Evolutionary conservation across 2,888 invertebrate species (phyloP).

Genomic region (Cheilosia vulpina): DNA sequence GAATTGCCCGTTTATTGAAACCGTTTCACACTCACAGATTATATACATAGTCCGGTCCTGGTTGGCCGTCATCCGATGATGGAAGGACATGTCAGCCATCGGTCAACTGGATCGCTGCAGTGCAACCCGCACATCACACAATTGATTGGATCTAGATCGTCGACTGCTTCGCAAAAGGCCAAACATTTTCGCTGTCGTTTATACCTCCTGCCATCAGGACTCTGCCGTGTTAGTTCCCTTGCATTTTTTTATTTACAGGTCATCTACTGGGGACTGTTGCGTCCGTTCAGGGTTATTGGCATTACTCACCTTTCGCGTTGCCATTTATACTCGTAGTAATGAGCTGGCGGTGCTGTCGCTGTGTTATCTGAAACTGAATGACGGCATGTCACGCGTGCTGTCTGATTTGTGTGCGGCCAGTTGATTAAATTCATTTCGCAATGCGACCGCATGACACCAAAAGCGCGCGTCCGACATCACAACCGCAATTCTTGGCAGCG

Average conservation of each 20-base stretch:
- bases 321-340: slow-evolving; percentile 25
- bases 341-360: not conserved
- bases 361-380: slow-evolving; percentile 21
- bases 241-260: slow-evolving; percentile 13
- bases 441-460: slow-evolving; percentile 39
- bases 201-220: not conserved
- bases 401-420: slow-evolving; percentile 65
- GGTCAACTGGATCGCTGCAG: slow-evolving; percentile 41
- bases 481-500: slow-evolving; percentile 15
- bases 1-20: slow-evolving; percentile 30
- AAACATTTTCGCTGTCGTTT: slow-evolving; percentile 12
- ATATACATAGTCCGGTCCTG: not conserved
- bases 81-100: not conserved
- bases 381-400: slow-evolving; percentile 29
- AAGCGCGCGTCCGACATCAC: slow-evolving; percentile 17
- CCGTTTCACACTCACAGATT: slow-evolving; percentile 19
- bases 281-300: slow-evolving; percentile 1
- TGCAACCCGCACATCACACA: slow-evolving; percentile 44
- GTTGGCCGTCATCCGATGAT: not conserved
- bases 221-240: not conserved
- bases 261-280: not conserved
- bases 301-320: slow-evolving; percentile 29
- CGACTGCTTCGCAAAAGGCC: slow-evolving; percentile 12
- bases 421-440: slow-evolving; percentile 72
- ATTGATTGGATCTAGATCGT: slow-evolving; percentile 54